Evolutionary conservation across 2,888 invertebrate genomes (phyloP), one percentile per base, ranked within the genome.

Genomic region (Dicranocentrus wangi): DNA sequence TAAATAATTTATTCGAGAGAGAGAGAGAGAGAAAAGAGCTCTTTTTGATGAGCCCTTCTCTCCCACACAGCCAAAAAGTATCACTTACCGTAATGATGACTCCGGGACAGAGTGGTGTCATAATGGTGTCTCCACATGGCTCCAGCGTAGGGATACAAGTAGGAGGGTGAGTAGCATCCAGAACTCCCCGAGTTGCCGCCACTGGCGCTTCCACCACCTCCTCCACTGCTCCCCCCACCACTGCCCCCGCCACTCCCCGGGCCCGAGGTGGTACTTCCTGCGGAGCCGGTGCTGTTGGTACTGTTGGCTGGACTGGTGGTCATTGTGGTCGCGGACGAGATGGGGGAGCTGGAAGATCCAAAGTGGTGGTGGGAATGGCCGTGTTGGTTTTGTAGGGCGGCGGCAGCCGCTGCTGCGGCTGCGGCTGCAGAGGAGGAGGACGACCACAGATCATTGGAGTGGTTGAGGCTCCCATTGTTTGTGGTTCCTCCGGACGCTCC

Each of bases 41-140:
- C n/a, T n/a, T n/a, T n/a, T n/a, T n/a, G n/a, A n/a, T n/a, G n/a
- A n/a, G n/a, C n/a, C 15, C 28, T 66, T 8, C 13, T 27, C 25
- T 28, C 25, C 47, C 63, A n/a, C n/a, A n/a, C n/a, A n/a, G n/a
- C n/a, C n/a, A n/a, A n/a, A n/a, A n/a, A n/a, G n/a, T n/a, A n/a
- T 17, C 23, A 71, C 82, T 83, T 81, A 86, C 86, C 86, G 82
- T 86, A 86, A 81, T 83, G 85, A 78, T 84, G 84, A 47, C 83
- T 84, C 65, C 86, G 65, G 51, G 85, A 84, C n/a, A 86, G 58
- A 2, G 84, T 83, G 10, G 85, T 75, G 73, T 86, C 86, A 32
- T 86, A 86, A 71, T 86, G 86, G 68, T 86, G 86, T 75, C 86
- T 84, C 86, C 86, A 86, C 86, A 86, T 85, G 23, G 86, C 85